Evolutionary conservation across 2,888 invertebrate genomes (phyloP).

Genomic region (Cheilosia vernalis): DNA sequence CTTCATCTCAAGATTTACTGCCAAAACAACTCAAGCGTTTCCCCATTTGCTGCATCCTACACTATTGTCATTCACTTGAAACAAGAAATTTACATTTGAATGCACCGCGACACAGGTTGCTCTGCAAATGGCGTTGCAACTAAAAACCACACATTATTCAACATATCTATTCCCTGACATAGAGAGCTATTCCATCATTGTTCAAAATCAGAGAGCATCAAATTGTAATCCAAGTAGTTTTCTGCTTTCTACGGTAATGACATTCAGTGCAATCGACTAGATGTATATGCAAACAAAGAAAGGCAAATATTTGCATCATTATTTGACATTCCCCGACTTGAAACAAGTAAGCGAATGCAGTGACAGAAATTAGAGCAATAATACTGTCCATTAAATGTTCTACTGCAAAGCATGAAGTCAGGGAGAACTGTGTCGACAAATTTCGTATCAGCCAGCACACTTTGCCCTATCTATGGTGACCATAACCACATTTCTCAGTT

Average conservation of each 20-base stretch:
- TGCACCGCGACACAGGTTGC: constrained; percentile 10
- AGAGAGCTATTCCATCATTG: constrained; percentile 57
- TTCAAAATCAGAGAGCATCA: constrained; percentile 66
- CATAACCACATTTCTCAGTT: too few relatives aligned
- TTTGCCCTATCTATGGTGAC: too few relatives aligned
- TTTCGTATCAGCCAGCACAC: too few relatives aligned
- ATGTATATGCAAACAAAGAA: constrained; percentile 6
- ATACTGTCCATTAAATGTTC: not conserved
- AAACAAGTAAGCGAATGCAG: constrained; percentile 20
- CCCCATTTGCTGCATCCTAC: not conserved
- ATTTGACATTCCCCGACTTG: not conserved
- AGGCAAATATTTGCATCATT: constrained; percentile 6
- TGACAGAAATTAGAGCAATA: constrained; percentile 20
- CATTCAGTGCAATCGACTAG: constrained; percentile 24
- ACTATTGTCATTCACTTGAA: constrained; percentile 14
- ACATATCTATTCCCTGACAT: constrained; percentile 61
- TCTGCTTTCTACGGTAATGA: constrained; percentile 66
- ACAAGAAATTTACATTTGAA: constrained; percentile 39
- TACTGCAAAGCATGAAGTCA: too few relatives aligned
- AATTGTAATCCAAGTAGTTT: constrained; percentile 58
- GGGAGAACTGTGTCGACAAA: too few relatives aligned
- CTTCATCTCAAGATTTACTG: not conserved
- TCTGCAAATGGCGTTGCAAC: constrained; percentile 41
- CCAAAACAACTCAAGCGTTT: not conserved
- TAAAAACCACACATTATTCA: constrained; percentile 37